These are phyloP conservation scores for Galaxias olidus DNA, from an alignment of 2,797 vertebrate species.

Conservation along the genomic window DNA sequence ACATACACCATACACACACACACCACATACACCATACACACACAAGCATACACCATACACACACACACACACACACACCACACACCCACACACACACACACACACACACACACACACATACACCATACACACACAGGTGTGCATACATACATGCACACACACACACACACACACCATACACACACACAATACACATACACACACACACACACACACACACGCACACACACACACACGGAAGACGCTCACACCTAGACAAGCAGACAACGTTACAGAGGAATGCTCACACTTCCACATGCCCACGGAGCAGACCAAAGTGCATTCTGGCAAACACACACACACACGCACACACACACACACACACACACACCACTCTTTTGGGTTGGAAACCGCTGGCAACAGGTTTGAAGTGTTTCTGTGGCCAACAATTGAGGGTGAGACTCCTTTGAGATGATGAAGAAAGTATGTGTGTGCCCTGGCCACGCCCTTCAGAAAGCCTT, in stretches of 20 bases:
- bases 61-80: background rate
- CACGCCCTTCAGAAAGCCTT: too few relatives aligned
- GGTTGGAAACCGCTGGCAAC: too few relatives aligned
- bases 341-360: background rate
- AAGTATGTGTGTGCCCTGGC: too few relatives aligned
- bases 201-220: slow-evolving; percentile 6
- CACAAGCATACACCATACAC: too few relatives aligned
- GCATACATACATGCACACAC: background rate
- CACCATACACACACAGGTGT: slow-evolving; percentile 8
- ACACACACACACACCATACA: too few relatives aligned
- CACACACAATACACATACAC: slow-evolving; percentile 1
- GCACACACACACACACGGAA: background rate
- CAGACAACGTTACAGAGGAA: background rate
- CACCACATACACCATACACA: too few relatives aligned
- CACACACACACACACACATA: background rate
- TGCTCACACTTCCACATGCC: too few relatives aligned
- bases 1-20: slow-evolving; percentile 9
- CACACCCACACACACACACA: slow-evolving; percentile 13
- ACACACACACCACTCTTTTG: background rate
- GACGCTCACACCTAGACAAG: background rate
- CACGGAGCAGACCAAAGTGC: too few relatives aligned
- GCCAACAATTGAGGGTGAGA: too few relatives aligned
- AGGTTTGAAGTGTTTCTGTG: too few relatives aligned
- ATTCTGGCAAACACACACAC: background rate
- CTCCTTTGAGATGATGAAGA: too few relatives aligned